Base-by-base conservation (phyloP, 2,797 vertebrate genomes). In the Sebastes vulpes region DNA sequence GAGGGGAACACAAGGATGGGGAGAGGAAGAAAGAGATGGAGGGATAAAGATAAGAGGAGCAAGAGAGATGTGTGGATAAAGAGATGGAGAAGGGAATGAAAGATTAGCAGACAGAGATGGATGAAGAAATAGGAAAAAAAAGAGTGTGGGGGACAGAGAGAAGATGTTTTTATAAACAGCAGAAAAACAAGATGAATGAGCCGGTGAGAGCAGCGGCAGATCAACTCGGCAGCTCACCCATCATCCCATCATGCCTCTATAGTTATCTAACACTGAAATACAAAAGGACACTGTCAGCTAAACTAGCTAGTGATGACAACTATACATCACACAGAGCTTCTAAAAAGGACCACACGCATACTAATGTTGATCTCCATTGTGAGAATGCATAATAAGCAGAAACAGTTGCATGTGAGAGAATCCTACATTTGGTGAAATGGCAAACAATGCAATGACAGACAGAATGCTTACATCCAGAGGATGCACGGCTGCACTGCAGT, bases 381-480 rank as follows among this genome's bases (percentile, higher is more conserved):
- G 72, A 86, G 29, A 58, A 75, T 72, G 53, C 58, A 77, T 57
- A 66, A 65, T 21, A 85, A 81, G 79, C 85, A 87, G 63, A 75
- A 23, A 23, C 23, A 23, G 70, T n/a, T 59, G 58, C 65, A 60
- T 65, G 69, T 38, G 66, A 71, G n/a, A 29, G 65, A 72, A 53
- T 61, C 31, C 77, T 79, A 83, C 16, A 52, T 46, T 65, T 28
- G 29, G 86, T 88, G 71, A 35, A 79, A 82, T 77, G 88, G 65
- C 52, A 87, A 88, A 91, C 63, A 74, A 80, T 52, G 67, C 82
- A 78, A 83, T 75, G 82, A 85, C 82, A 87, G 85, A 92, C 83
- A 90, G 84, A 86, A 90, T 92, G 93, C 89, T 93, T 93, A 91
- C 92, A 94, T 92, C 91, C 90, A 82, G 58, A 89, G 83, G 90